Conservation (phyloP, 2,113 vertebrate species). For the Herpetotheres cachinnans region DNA sequence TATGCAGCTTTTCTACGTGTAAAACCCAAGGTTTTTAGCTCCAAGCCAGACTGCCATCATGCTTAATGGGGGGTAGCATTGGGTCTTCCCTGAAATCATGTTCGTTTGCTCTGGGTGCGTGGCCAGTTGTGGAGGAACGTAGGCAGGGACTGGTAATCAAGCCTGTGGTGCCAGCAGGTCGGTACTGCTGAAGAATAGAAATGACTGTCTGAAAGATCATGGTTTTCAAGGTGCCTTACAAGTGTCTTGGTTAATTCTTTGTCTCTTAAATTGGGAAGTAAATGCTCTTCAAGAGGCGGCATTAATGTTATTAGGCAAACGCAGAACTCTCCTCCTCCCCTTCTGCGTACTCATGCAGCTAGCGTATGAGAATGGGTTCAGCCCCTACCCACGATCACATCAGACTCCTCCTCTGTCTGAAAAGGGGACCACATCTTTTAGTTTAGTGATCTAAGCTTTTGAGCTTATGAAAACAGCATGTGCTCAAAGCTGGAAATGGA, state of each 20-base stretch:
- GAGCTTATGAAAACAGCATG: background rate
- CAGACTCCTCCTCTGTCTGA: background rate
- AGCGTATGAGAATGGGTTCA: background rate
- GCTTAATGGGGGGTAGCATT: background rate
- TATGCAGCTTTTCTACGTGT: accelerated
- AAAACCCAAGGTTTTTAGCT: background rate
- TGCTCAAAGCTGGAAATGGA: background rate
- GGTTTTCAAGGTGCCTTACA: background rate
- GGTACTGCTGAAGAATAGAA: background rate
- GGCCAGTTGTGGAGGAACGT: accelerated
- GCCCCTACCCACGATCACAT: accelerated
- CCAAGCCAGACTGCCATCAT: accelerated
- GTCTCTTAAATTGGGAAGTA: background rate
- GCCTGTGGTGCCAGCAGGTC: background rate
- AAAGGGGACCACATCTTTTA: background rate
- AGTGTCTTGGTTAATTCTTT: background rate
- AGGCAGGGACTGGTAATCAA: accelerated
- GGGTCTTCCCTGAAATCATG: background rate
- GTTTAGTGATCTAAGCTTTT: background rate
- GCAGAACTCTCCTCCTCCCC: background rate
- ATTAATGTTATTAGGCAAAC: background rate
- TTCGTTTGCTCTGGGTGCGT: too few species aligned
- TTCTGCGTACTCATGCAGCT: background rate
- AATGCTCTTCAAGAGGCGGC: accelerated
- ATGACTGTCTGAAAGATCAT: accelerated